Evolutionary conservation across 2,888 invertebrate genomes (phyloP).

Genomic region (Steromphala cineraria): DNA sequence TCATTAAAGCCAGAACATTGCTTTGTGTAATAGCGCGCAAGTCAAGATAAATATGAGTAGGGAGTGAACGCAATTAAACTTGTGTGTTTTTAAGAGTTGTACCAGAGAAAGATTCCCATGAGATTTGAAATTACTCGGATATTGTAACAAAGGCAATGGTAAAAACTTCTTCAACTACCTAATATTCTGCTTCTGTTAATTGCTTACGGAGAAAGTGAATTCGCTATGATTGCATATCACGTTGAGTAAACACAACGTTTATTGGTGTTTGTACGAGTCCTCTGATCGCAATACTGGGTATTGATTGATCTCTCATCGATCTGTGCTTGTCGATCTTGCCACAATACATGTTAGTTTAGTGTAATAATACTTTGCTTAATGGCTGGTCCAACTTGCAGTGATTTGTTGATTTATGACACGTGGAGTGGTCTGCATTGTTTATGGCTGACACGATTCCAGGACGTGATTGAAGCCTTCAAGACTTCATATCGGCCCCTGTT

Average conservation of each 20-base stretch:
- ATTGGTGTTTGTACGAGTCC: background rate
- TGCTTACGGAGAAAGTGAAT: slow-evolving; percentile 7
- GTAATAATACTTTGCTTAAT: slow-evolving; percentile 6
- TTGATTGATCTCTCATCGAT: slow-evolving; percentile 8
- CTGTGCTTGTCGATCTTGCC: slow-evolving; percentile 4
- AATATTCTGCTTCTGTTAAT: background rate
- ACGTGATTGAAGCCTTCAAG: background rate
- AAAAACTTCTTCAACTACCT: background rate
- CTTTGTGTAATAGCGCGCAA: background rate
- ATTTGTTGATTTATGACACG: slow-evolving; percentile 5
- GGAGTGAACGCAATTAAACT: background rate
- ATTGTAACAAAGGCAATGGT: background rate
- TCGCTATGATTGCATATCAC: slow-evolving; percentile 3
- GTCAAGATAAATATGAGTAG: background rate
- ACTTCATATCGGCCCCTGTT: background rate
- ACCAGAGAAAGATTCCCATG: background rate
- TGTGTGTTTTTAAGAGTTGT: background rate
- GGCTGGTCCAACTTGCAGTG: background rate
- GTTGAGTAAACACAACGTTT: background rate
- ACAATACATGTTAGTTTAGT: slow-evolving; percentile 17
- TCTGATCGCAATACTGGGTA: background rate
- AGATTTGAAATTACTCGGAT: background rate
- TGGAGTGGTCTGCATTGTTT: background rate
- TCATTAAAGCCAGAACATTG: background rate
- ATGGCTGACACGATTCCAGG: background rate